These are phyloP conservation scores for Mesorhabditis sp. DNA, from an alignment of 2,888 invertebrate species.

Conservation along the genomic window DNA sequence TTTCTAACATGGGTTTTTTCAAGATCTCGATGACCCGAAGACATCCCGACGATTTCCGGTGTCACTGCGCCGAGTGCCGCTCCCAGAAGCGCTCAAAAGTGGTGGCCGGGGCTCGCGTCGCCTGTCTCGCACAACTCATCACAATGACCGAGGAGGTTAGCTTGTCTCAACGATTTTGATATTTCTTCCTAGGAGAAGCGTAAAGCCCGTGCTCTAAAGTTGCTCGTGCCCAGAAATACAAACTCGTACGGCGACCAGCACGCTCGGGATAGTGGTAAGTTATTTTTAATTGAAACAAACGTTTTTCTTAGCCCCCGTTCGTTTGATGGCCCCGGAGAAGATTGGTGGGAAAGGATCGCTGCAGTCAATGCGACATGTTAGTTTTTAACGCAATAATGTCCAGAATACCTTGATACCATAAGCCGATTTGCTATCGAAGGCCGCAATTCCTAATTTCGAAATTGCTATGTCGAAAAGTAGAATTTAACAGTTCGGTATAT, in stretches of 20 bases:
- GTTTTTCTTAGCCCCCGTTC: constrained; percentile 1
- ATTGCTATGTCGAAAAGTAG: too few relatives aligned
- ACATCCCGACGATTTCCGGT: not conserved
- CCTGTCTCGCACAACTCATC: too few relatives aligned
- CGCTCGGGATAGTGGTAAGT: not conserved
- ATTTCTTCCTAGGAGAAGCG: not conserved
- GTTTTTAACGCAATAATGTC: not conserved
- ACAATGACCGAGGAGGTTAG: too few relatives aligned
- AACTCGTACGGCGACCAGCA: not conserved
- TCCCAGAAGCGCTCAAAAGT: not conserved
- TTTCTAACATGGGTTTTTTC: not conserved
- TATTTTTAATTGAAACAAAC: not conserved
- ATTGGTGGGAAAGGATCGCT: not conserved
- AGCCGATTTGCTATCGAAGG: too few relatives aligned
- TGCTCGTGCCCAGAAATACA: constrained; percentile 1
- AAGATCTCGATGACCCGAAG: not conserved
- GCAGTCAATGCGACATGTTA: not conserved
- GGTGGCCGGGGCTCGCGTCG: not conserved
- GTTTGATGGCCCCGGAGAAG: not conserved
- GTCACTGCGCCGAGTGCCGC: not conserved
- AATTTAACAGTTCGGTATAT: too few relatives aligned
- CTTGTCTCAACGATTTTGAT: not conserved
- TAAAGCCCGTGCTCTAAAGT: not conserved
- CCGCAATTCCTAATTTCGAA: too few relatives aligned
- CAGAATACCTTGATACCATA: too few relatives aligned